phyloP scores from a whole-genome alignment of 2,113 vertebrate genomes.

The Vidua chalybeata region DNA sequence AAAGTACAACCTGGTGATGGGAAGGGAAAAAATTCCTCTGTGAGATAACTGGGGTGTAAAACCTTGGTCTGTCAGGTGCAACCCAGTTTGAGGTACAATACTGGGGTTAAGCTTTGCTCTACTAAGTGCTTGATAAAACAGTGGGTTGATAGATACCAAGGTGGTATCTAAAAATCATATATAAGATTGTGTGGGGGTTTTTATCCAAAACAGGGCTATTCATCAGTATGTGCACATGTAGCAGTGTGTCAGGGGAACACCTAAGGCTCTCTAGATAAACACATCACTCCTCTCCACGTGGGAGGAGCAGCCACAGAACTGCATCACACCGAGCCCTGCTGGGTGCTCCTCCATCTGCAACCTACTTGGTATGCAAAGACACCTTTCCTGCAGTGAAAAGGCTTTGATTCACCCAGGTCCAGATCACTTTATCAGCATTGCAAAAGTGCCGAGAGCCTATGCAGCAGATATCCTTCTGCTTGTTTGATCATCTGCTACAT shows the following conservation, averaged over 20 bases:
- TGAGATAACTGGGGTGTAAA: background rate
- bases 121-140: background rate
- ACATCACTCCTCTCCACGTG: background rate
- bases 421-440: background rate
- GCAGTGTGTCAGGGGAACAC: constrained; percentile 23
- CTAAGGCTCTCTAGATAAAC: background rate
- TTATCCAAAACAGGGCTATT: background rate
- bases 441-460: background rate
- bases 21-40: background rate
- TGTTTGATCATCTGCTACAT: background rate
- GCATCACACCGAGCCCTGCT: background rate
- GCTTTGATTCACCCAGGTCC: background rate
- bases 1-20: background rate
- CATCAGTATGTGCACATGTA: background rate
- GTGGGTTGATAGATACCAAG: background rate
- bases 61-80: background rate
- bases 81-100: background rate
- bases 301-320: constrained; percentile 17
- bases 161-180: background rate
- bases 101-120: background rate
- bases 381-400: constrained; percentile 10
- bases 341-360: background rate
- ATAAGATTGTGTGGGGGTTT: background rate
- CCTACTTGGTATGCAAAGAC: constrained; percentile 10
- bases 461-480: background rate